Evolutionary conservation across 1,140 invertebrate species (phyloP).

Genomic region (Choristoneura fumiferana): DNA sequence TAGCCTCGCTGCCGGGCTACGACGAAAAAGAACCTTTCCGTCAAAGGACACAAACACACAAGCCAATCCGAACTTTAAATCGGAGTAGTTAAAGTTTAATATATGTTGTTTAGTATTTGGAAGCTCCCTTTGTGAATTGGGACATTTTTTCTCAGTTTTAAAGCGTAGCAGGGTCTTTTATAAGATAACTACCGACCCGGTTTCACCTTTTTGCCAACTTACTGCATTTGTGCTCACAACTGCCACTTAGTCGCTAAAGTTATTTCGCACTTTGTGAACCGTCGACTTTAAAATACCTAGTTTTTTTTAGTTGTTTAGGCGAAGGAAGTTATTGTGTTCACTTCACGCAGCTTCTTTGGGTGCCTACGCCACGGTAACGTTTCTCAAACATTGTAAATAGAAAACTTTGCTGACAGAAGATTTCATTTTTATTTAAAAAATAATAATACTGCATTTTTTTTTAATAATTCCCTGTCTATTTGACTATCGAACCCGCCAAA

Average conservation of each 20-base stretch:
- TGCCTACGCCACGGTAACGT: too few species aligned
- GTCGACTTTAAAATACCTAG: not conserved
- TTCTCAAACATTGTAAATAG: too few species aligned
- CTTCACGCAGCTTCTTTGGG: too few species aligned
- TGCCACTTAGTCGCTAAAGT: slow-evolving; percentile 1
- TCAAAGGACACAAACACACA: slow-evolving; percentile 33
- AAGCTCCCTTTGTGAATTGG: slow-evolving; percentile 3
- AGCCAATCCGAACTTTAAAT: not conserved
- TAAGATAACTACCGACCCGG: slow-evolving; percentile 17
- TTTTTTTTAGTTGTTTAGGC: too few species aligned
- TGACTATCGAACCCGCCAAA: too few species aligned
- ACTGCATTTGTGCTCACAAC: slow-evolving; percentile 10
- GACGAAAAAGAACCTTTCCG: slow-evolving; percentile 30
- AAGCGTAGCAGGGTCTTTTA: slow-evolving; percentile 16
- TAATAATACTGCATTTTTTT: too few species aligned
- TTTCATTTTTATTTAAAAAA: too few species aligned
- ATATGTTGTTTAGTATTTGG: not conserved
- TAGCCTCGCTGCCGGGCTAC: slow-evolving; percentile 30
- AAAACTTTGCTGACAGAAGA: too few species aligned
- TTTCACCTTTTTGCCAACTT: slow-evolving; percentile 15
- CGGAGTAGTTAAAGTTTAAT: not conserved
- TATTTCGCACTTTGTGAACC: slow-evolving; percentile 5
- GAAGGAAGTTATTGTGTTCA: too few species aligned
- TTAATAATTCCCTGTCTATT: too few species aligned
- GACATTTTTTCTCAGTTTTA: slow-evolving; percentile 12